phyloP scores from a whole-genome alignment of 2,888 invertebrate species.

The Troides oblongomaculatus region DNA sequence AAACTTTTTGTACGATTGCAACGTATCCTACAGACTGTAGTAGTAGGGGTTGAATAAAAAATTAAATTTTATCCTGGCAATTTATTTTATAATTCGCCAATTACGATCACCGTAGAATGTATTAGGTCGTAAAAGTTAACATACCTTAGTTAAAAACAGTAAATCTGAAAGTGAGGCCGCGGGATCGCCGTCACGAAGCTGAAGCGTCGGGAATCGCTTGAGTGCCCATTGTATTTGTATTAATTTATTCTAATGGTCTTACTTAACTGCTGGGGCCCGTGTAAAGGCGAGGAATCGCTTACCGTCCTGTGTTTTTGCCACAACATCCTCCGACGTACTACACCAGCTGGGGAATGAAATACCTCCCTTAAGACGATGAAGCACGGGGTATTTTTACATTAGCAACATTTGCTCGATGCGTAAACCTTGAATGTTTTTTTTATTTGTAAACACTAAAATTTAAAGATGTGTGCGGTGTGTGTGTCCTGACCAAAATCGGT shows the following conservation, averaged over 20 bases:
- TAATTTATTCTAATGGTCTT: slow-evolving; percentile 22
- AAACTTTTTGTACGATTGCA: too few species aligned
- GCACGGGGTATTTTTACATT: not conserved
- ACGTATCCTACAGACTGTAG: too few species aligned
- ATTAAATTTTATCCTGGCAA: not conserved
- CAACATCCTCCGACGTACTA: not conserved
- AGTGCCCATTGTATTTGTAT: slow-evolving; percentile 15
- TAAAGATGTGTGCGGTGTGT: not conserved
- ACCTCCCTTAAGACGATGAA: not conserved
- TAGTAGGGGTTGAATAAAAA: too few species aligned
- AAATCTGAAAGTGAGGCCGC: slow-evolving; percentile 7
- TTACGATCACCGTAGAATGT: slow-evolving; percentile 7
- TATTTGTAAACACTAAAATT: not conserved
- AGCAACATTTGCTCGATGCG: not conserved
- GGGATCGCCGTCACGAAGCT: slow-evolving; percentile 1
- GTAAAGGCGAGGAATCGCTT: slow-evolving; percentile 7
- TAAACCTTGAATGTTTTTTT: not conserved
- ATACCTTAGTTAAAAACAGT: slow-evolving; percentile 8
- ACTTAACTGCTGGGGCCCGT: slow-evolving; percentile 18
- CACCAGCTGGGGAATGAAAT: not conserved
- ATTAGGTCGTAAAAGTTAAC: not conserved
- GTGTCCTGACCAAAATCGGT: not conserved
- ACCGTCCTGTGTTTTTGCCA: not conserved
- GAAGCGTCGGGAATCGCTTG: slow-evolving; percentile 2
- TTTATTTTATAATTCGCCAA: slow-evolving; percentile 5